Percentiles rank a stretch among this genome's conserved stretches.
Conservation (phyloP, 2,797 vertebrate genomes). For the Sebastes glaucus region DNA sequence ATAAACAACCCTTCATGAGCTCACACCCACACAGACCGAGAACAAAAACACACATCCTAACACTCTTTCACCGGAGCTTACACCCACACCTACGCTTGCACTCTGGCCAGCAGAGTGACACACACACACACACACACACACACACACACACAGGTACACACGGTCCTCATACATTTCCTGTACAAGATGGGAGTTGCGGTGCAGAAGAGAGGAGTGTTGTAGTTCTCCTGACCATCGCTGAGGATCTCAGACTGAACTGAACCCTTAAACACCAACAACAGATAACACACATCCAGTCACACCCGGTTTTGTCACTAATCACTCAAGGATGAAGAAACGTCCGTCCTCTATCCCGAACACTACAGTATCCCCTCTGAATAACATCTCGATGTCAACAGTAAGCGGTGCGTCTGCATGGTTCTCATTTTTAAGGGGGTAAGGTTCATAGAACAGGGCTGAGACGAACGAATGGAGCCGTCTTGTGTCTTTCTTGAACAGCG, state of each 20-base stretch:
- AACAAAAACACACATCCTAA: slow-evolving; percentile 51
- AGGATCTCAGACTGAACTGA: slow-evolving; percentile 53
- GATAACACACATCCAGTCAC: slow-evolving; percentile 31
- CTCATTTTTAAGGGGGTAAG: slow-evolving; percentile 21
- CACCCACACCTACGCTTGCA: slow-evolving; percentile 46
- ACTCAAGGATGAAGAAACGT: slow-evolving; percentile 58
- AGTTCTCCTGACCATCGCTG: slow-evolving; percentile 28
- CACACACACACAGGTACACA: slow-evolving; percentile 29
- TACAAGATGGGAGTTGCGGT: slow-evolving; percentile 46
- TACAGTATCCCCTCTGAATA: slow-evolving; percentile 39
- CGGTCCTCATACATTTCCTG: slow-evolving; percentile 38
- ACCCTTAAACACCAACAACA: slow-evolving; percentile 31
- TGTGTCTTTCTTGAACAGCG: slow-evolving; percentile 46
- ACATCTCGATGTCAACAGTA: slow-evolving; percentile 50
- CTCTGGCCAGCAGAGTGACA: slow-evolving; percentile 26
- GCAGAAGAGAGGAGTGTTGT: slow-evolving; percentile 42
- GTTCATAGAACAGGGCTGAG: slow-evolving; percentile 21
- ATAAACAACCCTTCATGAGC: slow-evolving; percentile 58
- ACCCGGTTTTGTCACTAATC: slow-evolving; percentile 50
- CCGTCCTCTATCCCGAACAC: slow-evolving; percentile 50
- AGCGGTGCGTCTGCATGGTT: slow-evolving; percentile 62
- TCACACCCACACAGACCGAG: slow-evolving; percentile 56
- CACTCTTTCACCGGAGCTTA: slow-evolving; percentile 46
- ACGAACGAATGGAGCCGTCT: slow-evolving; percentile 39
- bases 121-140: slow-evolving; percentile 5